These are phyloP conservation scores for Phoxinus phoxinus DNA, from an alignment of 2,113 vertebrate species.

Conservation along the genomic window DNA sequence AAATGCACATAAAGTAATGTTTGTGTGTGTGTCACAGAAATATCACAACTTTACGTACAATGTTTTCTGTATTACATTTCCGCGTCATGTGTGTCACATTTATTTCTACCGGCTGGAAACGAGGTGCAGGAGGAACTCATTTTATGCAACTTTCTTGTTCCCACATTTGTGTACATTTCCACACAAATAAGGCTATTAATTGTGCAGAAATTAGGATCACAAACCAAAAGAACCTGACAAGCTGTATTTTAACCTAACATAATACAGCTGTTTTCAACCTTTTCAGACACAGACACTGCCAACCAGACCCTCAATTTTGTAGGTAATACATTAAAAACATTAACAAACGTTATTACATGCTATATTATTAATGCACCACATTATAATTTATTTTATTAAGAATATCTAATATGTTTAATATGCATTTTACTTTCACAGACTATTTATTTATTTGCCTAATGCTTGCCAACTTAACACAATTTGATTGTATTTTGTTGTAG, in stretches of 20 bases:
- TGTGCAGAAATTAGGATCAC: background rate
- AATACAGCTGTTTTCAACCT: background rate
- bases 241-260: background rate
- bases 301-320: background rate
- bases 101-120: slow-evolving; percentile 48
- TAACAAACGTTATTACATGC: no score
- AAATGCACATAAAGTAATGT: background rate
- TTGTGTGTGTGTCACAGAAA: background rate
- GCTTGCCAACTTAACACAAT: no score
- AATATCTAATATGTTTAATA: background rate
- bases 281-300: background rate
- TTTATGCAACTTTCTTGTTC: background rate
- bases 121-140: slow-evolving; percentile 24
- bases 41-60: background rate
- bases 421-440: background rate
- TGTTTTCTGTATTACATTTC: slow-evolving; percentile 10
- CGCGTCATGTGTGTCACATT: slow-evolving; percentile 14
- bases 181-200: background rate
- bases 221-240: background rate
- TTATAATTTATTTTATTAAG: background rate
- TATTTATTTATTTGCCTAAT: no score
- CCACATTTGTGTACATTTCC: background rate
- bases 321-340: background rate
- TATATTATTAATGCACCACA: background rate
- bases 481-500: background rate